Conservation (phyloP, 2,888 invertebrate species). For the Heteromurus nitidus region DNA sequence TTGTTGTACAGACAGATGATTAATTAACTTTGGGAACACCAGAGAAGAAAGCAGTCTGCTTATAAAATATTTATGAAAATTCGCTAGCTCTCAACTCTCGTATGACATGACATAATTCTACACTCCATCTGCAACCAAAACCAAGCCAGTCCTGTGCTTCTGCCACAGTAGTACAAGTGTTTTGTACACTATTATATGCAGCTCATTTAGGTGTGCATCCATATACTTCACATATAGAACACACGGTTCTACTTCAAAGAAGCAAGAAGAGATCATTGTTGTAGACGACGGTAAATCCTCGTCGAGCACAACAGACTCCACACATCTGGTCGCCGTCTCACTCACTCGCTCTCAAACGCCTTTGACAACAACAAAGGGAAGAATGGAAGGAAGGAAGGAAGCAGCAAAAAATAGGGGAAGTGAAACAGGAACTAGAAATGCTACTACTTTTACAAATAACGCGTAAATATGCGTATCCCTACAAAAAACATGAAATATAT, state of each 20-base stretch:
- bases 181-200: too few relatives aligned
- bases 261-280: constrained; percentile 30
- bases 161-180: too few relatives aligned
- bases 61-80: constrained; percentile 59
- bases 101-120: neutral
- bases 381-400: constrained; percentile 39
- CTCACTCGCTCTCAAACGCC: too few relatives aligned
- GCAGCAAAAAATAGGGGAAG: too few relatives aligned
- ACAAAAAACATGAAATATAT: neutral
- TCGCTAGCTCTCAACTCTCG: constrained; percentile 13
- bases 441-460: neutral
- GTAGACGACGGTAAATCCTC: constrained; percentile 27
- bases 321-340: constrained; percentile 45
- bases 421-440: constrained; percentile 29
- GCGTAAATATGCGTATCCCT: neutral
- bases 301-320: neutral
- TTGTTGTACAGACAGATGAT: constrained; percentile 39
- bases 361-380: constrained; percentile 49
- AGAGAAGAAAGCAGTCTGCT: constrained; percentile 10
- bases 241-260: too few relatives aligned
- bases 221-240: too few relatives aligned
- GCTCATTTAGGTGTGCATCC: too few relatives aligned
- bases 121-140: neutral
- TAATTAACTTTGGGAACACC: constrained; percentile 49
- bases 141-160: too few relatives aligned